Evolutionary conservation across 1,140 invertebrate genomes (phyloP), one percentile per base, ranked within the genome.

Genomic region (Anastrepha obliqua): DNA sequence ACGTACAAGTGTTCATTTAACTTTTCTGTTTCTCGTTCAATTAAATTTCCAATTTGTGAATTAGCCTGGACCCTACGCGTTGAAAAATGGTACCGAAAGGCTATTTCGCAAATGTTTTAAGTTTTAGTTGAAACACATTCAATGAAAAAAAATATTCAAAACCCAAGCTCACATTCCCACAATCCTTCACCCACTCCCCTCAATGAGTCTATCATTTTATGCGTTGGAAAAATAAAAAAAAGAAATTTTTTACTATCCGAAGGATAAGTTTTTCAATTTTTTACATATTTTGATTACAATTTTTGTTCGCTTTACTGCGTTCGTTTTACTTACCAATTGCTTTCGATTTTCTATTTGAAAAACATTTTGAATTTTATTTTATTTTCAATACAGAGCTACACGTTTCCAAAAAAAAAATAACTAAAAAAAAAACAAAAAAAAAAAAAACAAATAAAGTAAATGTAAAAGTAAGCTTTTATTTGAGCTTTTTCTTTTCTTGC

Each of bases 401-500:
- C 58, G 47, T 51, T 88, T 86, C 11, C 9, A 62, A 58, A 74
- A 78, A n/a, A n/a, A 17, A 87, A 85, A 85, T 20, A 60, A 17
- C 51, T 47, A 55, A 88, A 58, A 74, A 78, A n/a, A 29, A 17
- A n/a, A n/a, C n/a, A n/a, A n/a, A 87, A 85, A 85, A 7, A 44
- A 17, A 51, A 44, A 55, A 87, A 51, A 8, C 20, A 59, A 67
- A 6, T 13, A 87, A 85, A 87, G 51, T 67, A 74, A 67, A 70
- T 44, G 74, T 81, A 44, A 74, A 74, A 8, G 64, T 64, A 17
- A 65, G 86, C 86, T 89, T 90, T 90, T 88, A 89, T 92, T 93
- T 93, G 92, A 93, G 91, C 91, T 92, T 92, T 93, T 93, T 93
- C 91, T 93, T 92, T 92, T 93, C 91, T 91, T 91, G 92, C 90